Evolutionary conservation across 2,888 invertebrate species (phyloP).

Genomic region (Andricus quercusramuli): DNA sequence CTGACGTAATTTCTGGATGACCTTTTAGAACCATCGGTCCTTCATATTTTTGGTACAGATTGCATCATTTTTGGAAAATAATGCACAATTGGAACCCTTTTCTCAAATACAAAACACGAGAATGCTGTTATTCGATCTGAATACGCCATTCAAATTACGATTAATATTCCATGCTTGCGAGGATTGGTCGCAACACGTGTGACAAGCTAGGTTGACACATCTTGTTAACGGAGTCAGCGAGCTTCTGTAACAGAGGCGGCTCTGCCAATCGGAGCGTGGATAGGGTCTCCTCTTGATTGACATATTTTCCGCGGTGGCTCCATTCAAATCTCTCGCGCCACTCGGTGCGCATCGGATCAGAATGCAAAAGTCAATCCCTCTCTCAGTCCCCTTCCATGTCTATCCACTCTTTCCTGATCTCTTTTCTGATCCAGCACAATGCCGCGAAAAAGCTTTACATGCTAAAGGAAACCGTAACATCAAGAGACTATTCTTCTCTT

Average conservation of each 20-base stretch:
- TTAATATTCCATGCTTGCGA: slow-evolving; percentile 38
- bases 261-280: slow-evolving; percentile 67
- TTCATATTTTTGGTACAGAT: not conserved
- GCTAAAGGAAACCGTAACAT: not conserved
- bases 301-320: slow-evolving; percentile 73
- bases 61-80: not conserved
- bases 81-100: not conserved
- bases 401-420: slow-evolving; percentile 3
- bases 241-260: slow-evolving; percentile 69
- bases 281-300: slow-evolving; percentile 72
- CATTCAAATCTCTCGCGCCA: slow-evolving; percentile 56
- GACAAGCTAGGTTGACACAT: slow-evolving; percentile 50
- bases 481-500: not conserved
- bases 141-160: slow-evolving; percentile 22
- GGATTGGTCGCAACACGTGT: slow-evolving; percentile 47
- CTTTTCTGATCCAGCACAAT: slow-evolving; percentile 14
- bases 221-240: slow-evolving; percentile 55
- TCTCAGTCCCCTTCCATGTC: slow-evolving; percentile 1
- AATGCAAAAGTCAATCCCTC: slow-evolving; percentile 53
- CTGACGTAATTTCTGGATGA: too few relatives aligned
- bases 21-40: too few relatives aligned
- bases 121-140: slow-evolving; percentile 16
- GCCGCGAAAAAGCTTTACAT: slow-evolving; percentile 9
- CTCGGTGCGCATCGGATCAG: slow-evolving; percentile 51
- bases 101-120: not conserved